phyloP scores from a whole-genome alignment of 2,113 vertebrate genomes.

The Xiphias gladius region DNA sequence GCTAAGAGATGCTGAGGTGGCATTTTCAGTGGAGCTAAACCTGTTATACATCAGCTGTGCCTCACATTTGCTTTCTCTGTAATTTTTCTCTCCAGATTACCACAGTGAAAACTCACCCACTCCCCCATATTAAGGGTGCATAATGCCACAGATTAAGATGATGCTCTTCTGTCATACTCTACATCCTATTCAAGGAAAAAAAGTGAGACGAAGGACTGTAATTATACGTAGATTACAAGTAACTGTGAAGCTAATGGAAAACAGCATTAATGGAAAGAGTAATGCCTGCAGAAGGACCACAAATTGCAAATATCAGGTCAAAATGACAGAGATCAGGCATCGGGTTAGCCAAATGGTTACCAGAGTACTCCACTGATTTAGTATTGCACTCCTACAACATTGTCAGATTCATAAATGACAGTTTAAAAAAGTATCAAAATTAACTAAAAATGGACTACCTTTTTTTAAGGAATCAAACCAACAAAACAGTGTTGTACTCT shows the following conservation, averaged over 20 bases:
- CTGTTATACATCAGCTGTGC: not conserved
- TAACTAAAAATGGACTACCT: too few species aligned
- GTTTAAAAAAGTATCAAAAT: too few species aligned
- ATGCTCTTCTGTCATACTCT: not conserved
- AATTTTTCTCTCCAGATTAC: not conserved
- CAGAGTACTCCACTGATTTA: too few species aligned
- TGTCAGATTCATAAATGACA: too few species aligned
- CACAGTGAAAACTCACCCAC: not conserved
- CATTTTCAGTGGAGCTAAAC: conserved; percentile 33
- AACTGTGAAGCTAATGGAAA: not conserved
- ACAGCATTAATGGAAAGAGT: not conserved
- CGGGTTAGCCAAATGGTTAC: too few species aligned
- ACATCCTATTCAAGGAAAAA: not conserved
- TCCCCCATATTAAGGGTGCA: not conserved
- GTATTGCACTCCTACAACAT: too few species aligned
- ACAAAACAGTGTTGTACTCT: not conserved
- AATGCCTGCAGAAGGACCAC: too few species aligned
- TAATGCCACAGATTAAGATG: not conserved
- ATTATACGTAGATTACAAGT: not conserved
- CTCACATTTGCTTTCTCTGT: not conserved
- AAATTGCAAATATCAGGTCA: too few species aligned
- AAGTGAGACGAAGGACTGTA: not conserved
- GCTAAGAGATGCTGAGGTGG: conserved; percentile 41
- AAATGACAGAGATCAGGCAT: too few species aligned
- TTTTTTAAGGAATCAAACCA: too few species aligned